Base-by-base conservation (phyloP, 2,797 vertebrate species). In the Manis crassicaudata region DNA sequence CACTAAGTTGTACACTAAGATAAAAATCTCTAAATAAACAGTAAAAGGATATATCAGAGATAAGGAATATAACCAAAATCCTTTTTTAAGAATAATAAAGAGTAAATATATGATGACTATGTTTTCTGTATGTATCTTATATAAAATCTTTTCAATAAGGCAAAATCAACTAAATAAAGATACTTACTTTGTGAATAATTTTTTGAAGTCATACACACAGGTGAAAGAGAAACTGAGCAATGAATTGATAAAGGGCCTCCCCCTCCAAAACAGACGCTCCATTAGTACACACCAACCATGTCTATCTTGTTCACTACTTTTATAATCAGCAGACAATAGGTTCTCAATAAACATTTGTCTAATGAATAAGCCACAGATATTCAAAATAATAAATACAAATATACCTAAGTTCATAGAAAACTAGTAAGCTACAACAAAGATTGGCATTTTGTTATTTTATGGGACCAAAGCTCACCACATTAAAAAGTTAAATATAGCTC, bases 81-180 rank as follows among this genome's bases (percentile, higher is more conserved):
- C 43, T 68, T 80, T 93, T 93, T 65, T 3, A 40, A 93, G 20
- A 90, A 87, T 60, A 62, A 75, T 25, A 94, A 92, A 43, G n/a
- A 81, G 6, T 75, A 25, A 81, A 43, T 35, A 46, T 63, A 87
- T 43, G 58, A 75, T 86, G 85, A 75, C 62, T 80, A 60, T 58
- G 43, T 62, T 83, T 88, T 46, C 50, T 65, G 27, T 76, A 84
- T 13, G 8, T 7, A 84, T n/a, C 54, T 46, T 88, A 87, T 37
- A 21, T 18, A 70, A 40, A 68, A 65, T 52, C 5, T 76, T 91
- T 87, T 95, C 75, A 92, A 84, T 25, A 94, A 92, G 68, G 35
- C n/a, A 96, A 94, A 92, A 92, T 54, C 18, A 82, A 94, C 43
- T 58, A 35, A 88, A 76, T 77, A 62, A 95, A 87, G 62, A 54